phyloP scores from a whole-genome alignment of 2,797 vertebrate genomes.

The Sebastes matsubarae region DNA sequence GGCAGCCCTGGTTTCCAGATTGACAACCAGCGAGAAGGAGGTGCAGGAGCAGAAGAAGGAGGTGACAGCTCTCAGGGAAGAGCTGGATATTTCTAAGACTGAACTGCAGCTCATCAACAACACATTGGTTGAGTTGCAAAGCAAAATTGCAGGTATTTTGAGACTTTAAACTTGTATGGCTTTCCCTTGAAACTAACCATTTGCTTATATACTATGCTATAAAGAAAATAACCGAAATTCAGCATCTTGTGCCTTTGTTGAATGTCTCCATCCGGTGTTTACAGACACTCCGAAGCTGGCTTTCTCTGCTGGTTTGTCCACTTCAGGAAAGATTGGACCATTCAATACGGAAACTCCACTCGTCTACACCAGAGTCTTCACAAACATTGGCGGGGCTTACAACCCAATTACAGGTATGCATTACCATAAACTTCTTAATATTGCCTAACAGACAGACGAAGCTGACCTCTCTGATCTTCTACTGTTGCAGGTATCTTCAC shows the following conservation, averaged over 20 bases:
- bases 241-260: not conserved
- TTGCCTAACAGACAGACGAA: not conserved
- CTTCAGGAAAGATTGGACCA: not conserved
- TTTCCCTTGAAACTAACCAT: not conserved
- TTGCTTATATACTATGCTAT: not conserved
- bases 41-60: not conserved
- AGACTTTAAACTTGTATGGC: not conserved
- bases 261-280: not conserved
- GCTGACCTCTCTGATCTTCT: not conserved
- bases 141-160: constrained; percentile 1
- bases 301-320: constrained; percentile 7
- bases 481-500: not conserved
- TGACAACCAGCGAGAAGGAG: constrained; percentile 14
- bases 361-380: not conserved
- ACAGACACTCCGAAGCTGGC: not conserved
- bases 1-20: constrained; percentile 13
- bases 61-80: constrained; percentile 13
- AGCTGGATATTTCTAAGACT: constrained; percentile 10
- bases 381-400: not conserved
- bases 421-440: not conserved
- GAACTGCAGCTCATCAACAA: constrained; percentile 18
- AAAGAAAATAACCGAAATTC: not conserved
- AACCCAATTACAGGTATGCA: not conserved
- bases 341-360: constrained; percentile 16
- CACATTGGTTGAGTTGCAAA: constrained; percentile 12